A percentile compares a stretch with the other conserved stretches of the same genome.
phyloP scores from a whole-genome alignment of 2,888 invertebrate species.

The Pheosia tremula region DNA sequence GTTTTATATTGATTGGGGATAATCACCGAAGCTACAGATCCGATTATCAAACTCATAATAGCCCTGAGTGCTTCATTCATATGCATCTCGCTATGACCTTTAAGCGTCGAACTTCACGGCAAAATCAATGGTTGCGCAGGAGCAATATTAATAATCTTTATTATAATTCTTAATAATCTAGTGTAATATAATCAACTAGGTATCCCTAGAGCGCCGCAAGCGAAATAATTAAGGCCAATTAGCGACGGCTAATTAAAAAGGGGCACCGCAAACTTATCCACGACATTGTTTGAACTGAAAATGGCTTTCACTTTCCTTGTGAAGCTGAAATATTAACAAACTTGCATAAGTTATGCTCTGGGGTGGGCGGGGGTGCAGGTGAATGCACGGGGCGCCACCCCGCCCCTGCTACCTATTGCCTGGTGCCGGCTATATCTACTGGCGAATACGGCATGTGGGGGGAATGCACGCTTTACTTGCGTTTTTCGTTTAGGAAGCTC shows the following conservation, averaged over 20 bases:
- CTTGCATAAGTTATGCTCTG: constrained; percentile 74
- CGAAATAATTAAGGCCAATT: not conserved
- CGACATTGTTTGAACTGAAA: constrained; percentile 37
- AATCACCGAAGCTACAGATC: no score
- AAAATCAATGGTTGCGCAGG: no score
- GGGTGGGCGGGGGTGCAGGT: constrained; percentile 48
- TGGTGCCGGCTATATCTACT: constrained; percentile 34
- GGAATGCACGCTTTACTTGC: constrained; percentile 50
- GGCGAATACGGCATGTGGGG: constrained; percentile 48
- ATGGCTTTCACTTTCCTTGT: constrained; percentile 75
- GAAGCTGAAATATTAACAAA: constrained; percentile 75
- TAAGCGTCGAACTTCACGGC: no score
- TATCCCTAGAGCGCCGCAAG: not conserved
- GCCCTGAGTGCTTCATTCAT: no score
- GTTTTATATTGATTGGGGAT: no score
- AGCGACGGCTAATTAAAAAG: constrained; percentile 10
- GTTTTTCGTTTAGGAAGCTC: constrained; percentile 28
- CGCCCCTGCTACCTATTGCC: constrained; percentile 40
- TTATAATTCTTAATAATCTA: not conserved
- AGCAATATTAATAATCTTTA: not conserved
- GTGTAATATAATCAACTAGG: not conserved
- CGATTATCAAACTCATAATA: no score
- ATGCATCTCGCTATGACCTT: no score
- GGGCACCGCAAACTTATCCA: constrained; percentile 30
- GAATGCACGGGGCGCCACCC: constrained; percentile 55